Percentiles rank a stretch among this genome's conserved stretches.
Conservation (phyloP, 2,113 vertebrate species). For the Oreotragus oreotragus region DNA sequence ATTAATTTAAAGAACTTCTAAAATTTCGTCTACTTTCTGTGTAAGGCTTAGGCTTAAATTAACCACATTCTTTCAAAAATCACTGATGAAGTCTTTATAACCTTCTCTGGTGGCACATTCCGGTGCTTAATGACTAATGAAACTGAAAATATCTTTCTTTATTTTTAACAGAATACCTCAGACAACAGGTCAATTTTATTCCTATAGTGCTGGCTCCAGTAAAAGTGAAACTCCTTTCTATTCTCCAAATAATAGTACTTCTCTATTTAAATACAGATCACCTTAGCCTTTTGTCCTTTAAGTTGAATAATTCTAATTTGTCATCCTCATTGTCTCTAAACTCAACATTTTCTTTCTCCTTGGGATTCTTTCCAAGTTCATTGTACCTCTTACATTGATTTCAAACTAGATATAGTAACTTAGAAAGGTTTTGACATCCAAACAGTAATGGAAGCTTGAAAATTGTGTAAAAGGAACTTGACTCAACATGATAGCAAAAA, state of each 20-base stretch:
- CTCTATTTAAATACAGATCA: conserved; percentile 47
- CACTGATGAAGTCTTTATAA: conserved; percentile 12
- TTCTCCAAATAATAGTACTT: conserved; percentile 27
- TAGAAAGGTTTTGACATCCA: conserved; percentile 20
- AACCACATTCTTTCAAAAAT: conserved; percentile 45
- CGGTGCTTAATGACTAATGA: conserved; percentile 40
- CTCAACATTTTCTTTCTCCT: conserved; percentile 44
- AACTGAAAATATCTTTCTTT: conserved; percentile 39
- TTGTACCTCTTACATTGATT: neutral
- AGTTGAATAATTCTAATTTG: conserved; percentile 55
- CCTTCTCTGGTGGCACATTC: neutral
- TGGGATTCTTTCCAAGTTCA: conserved; percentile 53
- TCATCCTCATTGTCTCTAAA: conserved; percentile 39
- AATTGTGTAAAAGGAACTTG: neutral
- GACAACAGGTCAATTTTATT: conserved; percentile 48
- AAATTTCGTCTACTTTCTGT: conserved; percentile 32
- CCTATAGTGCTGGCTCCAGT: neutral
- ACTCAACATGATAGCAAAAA: neutral
- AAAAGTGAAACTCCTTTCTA: neutral
- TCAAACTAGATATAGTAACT: neutral
- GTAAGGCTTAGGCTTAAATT: conserved; percentile 29
- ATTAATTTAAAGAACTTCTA: conserved; percentile 41
- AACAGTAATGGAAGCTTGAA: conserved; percentile 28
- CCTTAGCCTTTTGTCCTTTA: conserved; percentile 50
- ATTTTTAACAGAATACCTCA: conserved; percentile 24